Conservation (phyloP, 2,797 vertebrate genomes). For the Esox lucius region DNA sequence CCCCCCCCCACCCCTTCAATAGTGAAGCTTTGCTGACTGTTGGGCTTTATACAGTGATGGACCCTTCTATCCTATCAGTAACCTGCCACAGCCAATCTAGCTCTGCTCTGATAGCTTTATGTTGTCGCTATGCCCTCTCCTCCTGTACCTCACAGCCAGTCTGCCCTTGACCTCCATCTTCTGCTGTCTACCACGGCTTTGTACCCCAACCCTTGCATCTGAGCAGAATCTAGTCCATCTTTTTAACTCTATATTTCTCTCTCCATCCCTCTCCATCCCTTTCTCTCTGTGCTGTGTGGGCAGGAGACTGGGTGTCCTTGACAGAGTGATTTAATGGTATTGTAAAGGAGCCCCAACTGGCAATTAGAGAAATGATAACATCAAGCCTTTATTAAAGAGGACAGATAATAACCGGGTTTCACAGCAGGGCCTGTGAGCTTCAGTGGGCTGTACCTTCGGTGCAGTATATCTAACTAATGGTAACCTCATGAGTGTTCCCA, state of each 20-base stretch:
- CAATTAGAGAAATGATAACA: slow-evolving; percentile 35
- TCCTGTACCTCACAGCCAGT: slow-evolving; percentile 42
- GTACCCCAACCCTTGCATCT: background rate
- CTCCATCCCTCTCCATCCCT: too few relatives aligned
- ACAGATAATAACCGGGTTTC: slow-evolving; percentile 7
- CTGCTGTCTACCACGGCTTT: slow-evolving; percentile 1
- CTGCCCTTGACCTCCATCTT: slow-evolving; percentile 63
- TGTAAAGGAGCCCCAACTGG: slow-evolving; percentile 14
- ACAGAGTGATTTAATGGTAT: slow-evolving; percentile 29
- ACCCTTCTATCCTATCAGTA: slow-evolving; percentile 56
- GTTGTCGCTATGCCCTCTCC: background rate
- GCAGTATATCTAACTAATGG: background rate
- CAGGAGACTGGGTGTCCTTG: background rate
- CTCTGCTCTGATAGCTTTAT: slow-evolving; percentile 60
- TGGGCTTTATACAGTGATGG: slow-evolving; percentile 48
- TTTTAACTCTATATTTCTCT: background rate
- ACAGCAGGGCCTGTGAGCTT: background rate
- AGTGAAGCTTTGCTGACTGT: slow-evolving; percentile 63
- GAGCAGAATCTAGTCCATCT: background rate
- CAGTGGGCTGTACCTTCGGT: background rate
- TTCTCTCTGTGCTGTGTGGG: background rate
- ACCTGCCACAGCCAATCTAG: slow-evolving; percentile 64
- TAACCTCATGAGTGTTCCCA: background rate
- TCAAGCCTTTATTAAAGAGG: slow-evolving; percentile 20
- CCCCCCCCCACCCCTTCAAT: slow-evolving; percentile 37